Percentiles rank a stretch among this genome's conserved stretches.
These are phyloP conservation scores for Colletes collaris DNA, from an alignment of 2,888 invertebrate species.

Conservation along the genomic window DNA sequence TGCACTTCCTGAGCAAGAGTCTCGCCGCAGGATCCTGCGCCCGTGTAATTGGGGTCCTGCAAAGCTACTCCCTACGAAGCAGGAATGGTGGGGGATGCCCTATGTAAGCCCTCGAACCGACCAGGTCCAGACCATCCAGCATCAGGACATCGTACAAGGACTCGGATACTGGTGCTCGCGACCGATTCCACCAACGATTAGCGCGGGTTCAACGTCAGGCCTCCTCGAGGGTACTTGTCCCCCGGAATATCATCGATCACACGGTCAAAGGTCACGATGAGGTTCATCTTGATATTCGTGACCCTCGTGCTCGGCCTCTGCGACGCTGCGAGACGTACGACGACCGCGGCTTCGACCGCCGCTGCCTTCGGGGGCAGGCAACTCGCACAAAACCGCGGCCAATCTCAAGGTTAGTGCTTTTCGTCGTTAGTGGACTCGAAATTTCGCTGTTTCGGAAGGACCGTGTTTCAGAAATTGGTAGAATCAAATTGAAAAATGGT, in stretches of 20 bases:
- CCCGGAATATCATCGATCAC: not conserved
- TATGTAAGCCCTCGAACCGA: constrained; percentile 82
- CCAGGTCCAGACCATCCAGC: constrained; percentile 82
- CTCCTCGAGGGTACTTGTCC: not conserved
- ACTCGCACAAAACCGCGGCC: constrained; percentile 62
- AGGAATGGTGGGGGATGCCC: constrained; percentile 81
- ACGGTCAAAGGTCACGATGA: constrained; percentile 36
- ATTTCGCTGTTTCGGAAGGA: not conserved
- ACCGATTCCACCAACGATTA: constrained; percentile 28
- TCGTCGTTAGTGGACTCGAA: not conserved
- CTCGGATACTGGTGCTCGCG: constrained; percentile 51
- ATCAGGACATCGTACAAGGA: constrained; percentile 80
- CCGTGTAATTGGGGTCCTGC: constrained; percentile 81
- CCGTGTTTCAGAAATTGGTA: too few species aligned
- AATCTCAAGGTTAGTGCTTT: constrained; percentile 72
- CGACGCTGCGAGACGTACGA: constrained; percentile 54
- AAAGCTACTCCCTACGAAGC: constrained; percentile 72
- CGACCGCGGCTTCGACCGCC: constrained; percentile 40
- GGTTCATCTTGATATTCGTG: constrained; percentile 28
- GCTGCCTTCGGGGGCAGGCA: constrained; percentile 34
- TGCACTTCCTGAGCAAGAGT: constrained; percentile 78
- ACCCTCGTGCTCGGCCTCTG: constrained; percentile 43
- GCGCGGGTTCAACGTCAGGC: constrained; percentile 12
- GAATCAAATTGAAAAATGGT: too few species aligned
- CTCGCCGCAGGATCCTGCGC: constrained; percentile 69